Percentiles rank a stretch among this genome's conserved stretches.
These are phyloP conservation scores for Leptarthrus brevirostris DNA, from an alignment of 2,888 invertebrate species.

Conservation along the genomic window DNA sequence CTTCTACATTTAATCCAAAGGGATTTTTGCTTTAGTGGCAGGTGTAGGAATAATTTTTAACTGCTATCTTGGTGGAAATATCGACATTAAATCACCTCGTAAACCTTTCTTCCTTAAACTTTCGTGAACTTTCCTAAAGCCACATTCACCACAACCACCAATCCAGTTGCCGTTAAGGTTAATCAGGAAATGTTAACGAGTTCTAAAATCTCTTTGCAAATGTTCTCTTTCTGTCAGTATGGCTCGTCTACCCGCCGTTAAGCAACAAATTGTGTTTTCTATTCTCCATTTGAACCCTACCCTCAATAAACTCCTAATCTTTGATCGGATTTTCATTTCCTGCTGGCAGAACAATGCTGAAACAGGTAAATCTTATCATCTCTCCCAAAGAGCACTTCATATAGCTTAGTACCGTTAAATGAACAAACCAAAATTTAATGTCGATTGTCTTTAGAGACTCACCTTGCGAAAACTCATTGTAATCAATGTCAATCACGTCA, in stretches of 20 bases:
- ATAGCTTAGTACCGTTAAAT: constrained; percentile 32
- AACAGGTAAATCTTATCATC: constrained; percentile 20
- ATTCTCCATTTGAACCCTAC: constrained; percentile 11
- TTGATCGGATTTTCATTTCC: constrained; percentile 43
- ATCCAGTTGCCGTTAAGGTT: constrained; percentile 23
- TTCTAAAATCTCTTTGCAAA: background rate
- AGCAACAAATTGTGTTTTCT: constrained; percentile 2
- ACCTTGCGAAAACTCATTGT: constrained; percentile 17
- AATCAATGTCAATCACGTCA: constrained; percentile 48
- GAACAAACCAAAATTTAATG: constrained; percentile 26
- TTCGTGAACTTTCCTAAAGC: background rate
- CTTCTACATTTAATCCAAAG: no score
- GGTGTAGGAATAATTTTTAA: no score
- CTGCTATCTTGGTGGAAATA: no score
- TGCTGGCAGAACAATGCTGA: constrained; percentile 22
- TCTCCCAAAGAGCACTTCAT: constrained; percentile 5
- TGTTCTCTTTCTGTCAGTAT: constrained; percentile 5
- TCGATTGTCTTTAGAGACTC: constrained; percentile 29
- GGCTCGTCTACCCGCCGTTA: background rate
- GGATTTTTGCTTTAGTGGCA: no score
- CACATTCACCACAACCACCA: background rate
- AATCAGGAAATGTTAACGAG: constrained; percentile 10
- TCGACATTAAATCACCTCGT: no score
- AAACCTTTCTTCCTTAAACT: no score
- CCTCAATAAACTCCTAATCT: constrained; percentile 31